Evolutionary conservation across 2,797 vertebrate genomes (phyloP).

Genomic region (Syngnathus acus): DNA sequence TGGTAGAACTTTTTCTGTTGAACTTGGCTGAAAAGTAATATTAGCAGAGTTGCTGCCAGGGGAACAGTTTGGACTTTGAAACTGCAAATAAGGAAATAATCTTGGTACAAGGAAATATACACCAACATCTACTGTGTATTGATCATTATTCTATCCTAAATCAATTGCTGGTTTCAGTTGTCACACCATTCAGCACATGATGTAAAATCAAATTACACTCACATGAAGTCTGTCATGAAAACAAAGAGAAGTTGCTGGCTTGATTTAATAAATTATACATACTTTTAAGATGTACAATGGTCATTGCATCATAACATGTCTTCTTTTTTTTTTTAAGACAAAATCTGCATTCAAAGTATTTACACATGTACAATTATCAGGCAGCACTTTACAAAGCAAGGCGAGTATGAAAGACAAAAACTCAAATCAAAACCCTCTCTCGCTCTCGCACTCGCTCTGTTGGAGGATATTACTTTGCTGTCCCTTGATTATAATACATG

Average conservation of each 20-base stretch:
- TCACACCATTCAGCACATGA: neutral
- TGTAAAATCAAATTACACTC: neutral
- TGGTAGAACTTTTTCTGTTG: neutral
- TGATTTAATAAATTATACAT: constrained; percentile 99
- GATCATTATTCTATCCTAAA: constrained; percentile 8
- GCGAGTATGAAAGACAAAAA: constrained; percentile 44
- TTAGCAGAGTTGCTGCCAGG: neutral
- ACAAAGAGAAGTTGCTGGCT: constrained; percentile 84
- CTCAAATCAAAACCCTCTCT: constrained; percentile 26
- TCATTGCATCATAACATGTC: constrained; percentile 84
- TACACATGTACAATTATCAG: constrained; percentile 91
- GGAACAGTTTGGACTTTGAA: neutral
- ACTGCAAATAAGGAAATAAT: neutral
- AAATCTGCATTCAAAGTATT: constrained; percentile 76
- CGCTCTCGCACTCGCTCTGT: constrained; percentile 18
- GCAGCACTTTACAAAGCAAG: constrained; percentile 72
- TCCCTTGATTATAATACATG: constrained; percentile 46
- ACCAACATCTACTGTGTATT: constrained; percentile 34
- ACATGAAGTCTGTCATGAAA: constrained; percentile 3
- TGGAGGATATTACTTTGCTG: constrained; percentile 24
- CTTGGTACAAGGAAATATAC: neutral
- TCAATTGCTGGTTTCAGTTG: neutral
- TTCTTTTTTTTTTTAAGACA: constrained; percentile 60
- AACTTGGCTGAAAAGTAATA: neutral
- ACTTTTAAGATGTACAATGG: constrained; percentile 93